Conservation (phyloP, 2,888 invertebrate species). For the Calliopum simillimum region DNA sequence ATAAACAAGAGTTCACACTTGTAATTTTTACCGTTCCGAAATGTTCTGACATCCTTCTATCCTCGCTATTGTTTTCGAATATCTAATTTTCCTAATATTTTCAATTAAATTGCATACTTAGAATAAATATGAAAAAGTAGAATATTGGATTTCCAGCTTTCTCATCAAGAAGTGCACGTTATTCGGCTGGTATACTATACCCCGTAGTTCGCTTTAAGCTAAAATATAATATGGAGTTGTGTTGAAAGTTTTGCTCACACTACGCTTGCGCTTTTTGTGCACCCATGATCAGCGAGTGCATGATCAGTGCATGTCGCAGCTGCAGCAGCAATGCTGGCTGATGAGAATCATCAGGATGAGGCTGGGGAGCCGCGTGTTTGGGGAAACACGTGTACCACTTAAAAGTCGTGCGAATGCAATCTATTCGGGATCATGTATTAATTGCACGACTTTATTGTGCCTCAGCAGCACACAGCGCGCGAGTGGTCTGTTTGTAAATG, state of each 20-base stretch:
- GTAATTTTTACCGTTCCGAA: too few relatives aligned
- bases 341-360: conserved; percentile 17
- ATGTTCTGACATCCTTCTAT: too few relatives aligned
- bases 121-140: too few relatives aligned
- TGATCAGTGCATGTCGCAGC: conserved; percentile 2
- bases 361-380: conserved; percentile 28
- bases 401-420: conserved; percentile 59
- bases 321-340: background rate
- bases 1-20: too few relatives aligned
- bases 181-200: too few relatives aligned
- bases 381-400: conserved; percentile 57
- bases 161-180: too few relatives aligned
- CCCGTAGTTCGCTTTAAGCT: too few relatives aligned
- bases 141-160: too few relatives aligned
- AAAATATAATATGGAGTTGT: too few relatives aligned
- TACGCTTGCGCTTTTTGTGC: background rate
- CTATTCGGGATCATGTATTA: conserved; percentile 59
- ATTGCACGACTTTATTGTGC: conserved; percentile 58
- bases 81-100: too few relatives aligned
- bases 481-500: background rate
- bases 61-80: too few relatives aligned
- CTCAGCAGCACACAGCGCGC: conserved; percentile 15
- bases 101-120: too few relatives aligned
- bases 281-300: conserved; percentile 3
- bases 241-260: conserved; percentile 1